Conservation (phyloP, 1,140 invertebrate species). For the Pemphigus obesinymphae region DNA sequence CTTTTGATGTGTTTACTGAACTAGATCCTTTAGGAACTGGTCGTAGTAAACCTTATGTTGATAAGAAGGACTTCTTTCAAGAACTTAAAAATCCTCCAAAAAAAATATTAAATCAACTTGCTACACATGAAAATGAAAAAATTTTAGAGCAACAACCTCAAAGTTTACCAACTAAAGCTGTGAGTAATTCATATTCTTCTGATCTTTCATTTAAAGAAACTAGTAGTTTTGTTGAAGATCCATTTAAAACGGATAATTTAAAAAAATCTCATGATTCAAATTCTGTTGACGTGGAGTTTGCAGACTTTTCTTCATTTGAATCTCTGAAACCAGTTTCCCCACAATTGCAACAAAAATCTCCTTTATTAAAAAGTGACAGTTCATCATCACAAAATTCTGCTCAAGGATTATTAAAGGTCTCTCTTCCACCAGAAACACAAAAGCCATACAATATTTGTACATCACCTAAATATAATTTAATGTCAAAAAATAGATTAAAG, state of each 20-base stretch:
- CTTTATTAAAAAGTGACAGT: constrained; percentile 26
- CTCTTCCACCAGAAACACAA: constrained; percentile 60
- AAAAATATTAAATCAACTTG: constrained; percentile 81
- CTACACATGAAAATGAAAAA: constrained; percentile 47
- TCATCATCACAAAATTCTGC: constrained; percentile 36
- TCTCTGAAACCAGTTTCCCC: constrained; percentile 28
- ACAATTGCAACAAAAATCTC: constrained; percentile 37
- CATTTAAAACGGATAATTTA: constrained; percentile 56
- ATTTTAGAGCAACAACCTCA: constrained; percentile 4
- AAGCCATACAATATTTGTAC: constrained; percentile 37
- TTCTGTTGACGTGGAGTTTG: constrained; percentile 60
- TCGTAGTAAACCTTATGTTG: constrained; percentile 81
- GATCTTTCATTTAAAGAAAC: constrained; percentile 44
- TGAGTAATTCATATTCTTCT: constrained; percentile 31
- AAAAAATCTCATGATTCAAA: constrained; percentile 52
- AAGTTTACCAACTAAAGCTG: neutral
- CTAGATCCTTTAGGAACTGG: constrained; percentile 86
- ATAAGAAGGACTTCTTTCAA: constrained; percentile 93
- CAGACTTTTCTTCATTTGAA: constrained; percentile 48
- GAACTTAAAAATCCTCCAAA: constrained; percentile 87
- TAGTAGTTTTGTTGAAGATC: constrained; percentile 68
- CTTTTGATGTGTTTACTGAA: constrained; percentile 80
- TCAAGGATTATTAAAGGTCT: constrained; percentile 62
- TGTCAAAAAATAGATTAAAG: constrained; percentile 44
- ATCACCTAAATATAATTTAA: constrained; percentile 44